These are phyloP conservation scores for Micrastur ruficollis DNA, from an alignment of 2,797 vertebrate genomes.

Conservation along the genomic window DNA sequence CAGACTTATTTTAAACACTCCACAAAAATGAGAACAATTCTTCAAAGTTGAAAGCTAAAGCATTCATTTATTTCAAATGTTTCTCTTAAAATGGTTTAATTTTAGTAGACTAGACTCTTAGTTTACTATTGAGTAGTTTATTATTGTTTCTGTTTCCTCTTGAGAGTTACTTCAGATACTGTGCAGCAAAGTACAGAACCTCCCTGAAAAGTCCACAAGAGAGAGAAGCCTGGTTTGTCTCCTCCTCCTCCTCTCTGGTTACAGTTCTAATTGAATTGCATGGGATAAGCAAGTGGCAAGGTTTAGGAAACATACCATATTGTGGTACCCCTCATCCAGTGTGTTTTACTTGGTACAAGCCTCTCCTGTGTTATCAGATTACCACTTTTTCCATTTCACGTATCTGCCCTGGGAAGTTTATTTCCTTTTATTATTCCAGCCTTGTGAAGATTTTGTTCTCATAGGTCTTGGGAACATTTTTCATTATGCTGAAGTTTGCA, in stretches of 20 bases:
- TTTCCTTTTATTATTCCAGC: not conserved
- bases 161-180: not conserved
- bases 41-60: slow-evolving; percentile 36
- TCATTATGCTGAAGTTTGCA: not conserved
- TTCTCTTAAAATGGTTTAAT: slow-evolving; percentile 22
- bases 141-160: slow-evolving; percentile 13
- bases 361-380: not conserved
- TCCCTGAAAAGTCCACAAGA: not conserved
- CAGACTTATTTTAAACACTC: not conserved
- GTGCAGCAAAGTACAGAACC: not conserved
- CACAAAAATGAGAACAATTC: not conserved
- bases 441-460: not conserved
- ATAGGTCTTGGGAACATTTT: not conserved
- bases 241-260: not conserved
- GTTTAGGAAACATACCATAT: not conserved
- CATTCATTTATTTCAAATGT: not conserved
- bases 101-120: not conserved
- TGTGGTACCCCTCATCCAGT: not conserved
- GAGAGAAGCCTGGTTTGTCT: not conserved
- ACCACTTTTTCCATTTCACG: not conserved
- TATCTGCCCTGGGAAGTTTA: not conserved
- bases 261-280: not conserved
- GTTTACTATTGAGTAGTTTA: not conserved
- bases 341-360: not conserved
- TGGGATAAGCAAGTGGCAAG: not conserved